Evolutionary conservation across 2,113 vertebrate species (phyloP).

Genomic region (Callionymus lyra): DNA sequence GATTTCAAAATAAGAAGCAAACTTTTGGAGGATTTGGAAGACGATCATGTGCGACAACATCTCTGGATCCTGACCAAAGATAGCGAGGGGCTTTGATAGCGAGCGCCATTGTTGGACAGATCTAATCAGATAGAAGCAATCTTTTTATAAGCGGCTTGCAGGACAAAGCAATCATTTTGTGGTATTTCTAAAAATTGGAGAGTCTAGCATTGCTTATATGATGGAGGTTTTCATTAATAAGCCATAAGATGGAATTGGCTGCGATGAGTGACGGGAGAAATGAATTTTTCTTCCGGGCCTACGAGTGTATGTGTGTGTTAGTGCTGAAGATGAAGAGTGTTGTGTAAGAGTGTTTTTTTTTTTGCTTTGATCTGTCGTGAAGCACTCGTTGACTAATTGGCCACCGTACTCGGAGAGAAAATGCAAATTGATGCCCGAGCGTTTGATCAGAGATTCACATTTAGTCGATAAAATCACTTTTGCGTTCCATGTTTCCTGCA

Average conservation of each 20-base stretch:
- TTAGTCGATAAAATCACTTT: no score
- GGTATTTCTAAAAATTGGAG: conserved; percentile 26
- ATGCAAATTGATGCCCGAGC: no score
- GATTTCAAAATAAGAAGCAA: no score
- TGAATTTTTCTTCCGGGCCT: conserved; percentile 1
- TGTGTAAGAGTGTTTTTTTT: conserved; percentile 1
- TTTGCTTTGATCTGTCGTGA: conserved; percentile 10
- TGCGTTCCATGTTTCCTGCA: no score
- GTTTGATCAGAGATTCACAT: no score
- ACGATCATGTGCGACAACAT: conserved; percentile 14
- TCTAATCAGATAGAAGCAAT: conserved; percentile 35
- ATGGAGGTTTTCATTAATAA: conserved; percentile 42
- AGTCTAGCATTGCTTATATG: conserved; percentile 36
- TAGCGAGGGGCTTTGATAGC: conserved; percentile 37
- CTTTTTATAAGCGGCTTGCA: conserved; percentile 37
- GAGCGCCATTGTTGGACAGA: conserved; percentile 38
- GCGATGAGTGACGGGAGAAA: conserved; percentile 20
- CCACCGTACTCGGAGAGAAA: no score
- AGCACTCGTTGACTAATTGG: conserved; percentile 3
- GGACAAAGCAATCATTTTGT: conserved; percentile 11
- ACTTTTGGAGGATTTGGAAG: conserved; percentile 23
- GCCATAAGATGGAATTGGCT: conserved; percentile 31
- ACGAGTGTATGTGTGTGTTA: conserved; percentile 1
- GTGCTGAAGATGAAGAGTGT: not conserved
- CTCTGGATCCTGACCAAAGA: conserved; percentile 41